Conservation (phyloP, 2,113 vertebrate genomes). For the Gnathonemus longibarbis region DNA sequence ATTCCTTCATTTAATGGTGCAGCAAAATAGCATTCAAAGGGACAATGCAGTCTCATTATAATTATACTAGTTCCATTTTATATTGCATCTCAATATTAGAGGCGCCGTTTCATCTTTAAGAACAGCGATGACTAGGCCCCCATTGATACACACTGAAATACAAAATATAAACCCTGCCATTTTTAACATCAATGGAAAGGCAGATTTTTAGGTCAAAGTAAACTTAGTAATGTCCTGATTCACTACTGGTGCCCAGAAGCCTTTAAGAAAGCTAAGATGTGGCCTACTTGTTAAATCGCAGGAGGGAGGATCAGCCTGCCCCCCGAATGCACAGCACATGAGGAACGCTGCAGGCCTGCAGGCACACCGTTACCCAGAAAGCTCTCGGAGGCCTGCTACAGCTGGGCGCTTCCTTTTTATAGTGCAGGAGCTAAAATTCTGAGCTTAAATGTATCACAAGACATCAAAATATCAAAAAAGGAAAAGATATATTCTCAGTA, state of each 20-base stretch:
- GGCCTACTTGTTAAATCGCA: conserved; percentile 36
- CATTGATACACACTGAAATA: background rate
- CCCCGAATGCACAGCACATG: background rate
- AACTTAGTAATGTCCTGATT: conserved; percentile 16
- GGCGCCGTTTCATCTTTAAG: background rate
- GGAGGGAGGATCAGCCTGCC: conserved; percentile 6
- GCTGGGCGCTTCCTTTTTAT: background rate
- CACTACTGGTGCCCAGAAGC: conserved; percentile 10
- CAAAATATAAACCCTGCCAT: conserved; percentile 5
- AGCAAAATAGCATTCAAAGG: background rate
- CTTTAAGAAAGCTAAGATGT: conserved; percentile 34
- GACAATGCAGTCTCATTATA: background rate
- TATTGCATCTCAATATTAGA: background rate
- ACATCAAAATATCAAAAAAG: background rate
- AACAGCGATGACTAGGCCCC: background rate
- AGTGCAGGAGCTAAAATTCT: background rate
- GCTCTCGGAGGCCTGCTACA: background rate
- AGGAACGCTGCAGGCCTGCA: background rate
- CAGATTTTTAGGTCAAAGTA: conserved; percentile 6
- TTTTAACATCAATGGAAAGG: conserved; percentile 7
- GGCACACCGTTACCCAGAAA: background rate
- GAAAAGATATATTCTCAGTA: background rate
- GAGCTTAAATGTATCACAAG: background rate
- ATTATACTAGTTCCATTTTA: background rate
- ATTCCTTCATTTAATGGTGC: background rate